Conservation (phyloP, 2,113 vertebrate genomes). For the Callaeas wilsoni region DNA sequence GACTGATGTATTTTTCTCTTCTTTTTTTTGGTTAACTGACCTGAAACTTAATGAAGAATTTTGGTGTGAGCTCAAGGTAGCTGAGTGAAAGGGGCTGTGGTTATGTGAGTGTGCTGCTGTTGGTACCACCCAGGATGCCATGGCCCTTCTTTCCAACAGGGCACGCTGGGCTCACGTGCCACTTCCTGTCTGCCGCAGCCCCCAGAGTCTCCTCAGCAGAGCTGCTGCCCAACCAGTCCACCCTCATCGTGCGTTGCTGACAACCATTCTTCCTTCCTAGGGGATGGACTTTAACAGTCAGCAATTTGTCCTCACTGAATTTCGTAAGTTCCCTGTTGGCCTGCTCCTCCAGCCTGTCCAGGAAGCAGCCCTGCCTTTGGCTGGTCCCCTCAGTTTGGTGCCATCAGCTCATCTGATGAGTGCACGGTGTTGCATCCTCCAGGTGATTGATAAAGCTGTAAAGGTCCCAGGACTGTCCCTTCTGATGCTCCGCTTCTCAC, state of each 20-base stretch:
- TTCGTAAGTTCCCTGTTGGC: not conserved
- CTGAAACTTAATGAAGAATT: not conserved
- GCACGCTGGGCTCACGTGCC: not conserved
- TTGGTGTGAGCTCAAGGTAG: not conserved
- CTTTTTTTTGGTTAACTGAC: not conserved
- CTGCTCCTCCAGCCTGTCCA: not conserved
- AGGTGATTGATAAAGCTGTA: not conserved
- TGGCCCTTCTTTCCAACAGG: not conserved
- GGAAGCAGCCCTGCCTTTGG: not conserved
- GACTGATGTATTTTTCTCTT: not conserved
- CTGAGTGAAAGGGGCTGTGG: not conserved
- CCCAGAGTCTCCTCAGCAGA: not conserved
- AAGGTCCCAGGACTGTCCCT: not conserved
- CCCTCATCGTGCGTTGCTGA: rapidly evolving
- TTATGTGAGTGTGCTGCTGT: rapidly evolving
- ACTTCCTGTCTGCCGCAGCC: not conserved
- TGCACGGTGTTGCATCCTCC: not conserved
- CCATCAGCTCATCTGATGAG: not conserved
- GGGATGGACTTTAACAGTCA: not conserved
- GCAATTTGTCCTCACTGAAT: not conserved
- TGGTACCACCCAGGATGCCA: not conserved
- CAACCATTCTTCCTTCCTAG: not conserved
- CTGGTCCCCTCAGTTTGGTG: not conserved
- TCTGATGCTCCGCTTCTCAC: not conserved
- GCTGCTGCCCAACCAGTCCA: not conserved